Conservation (phyloP, 1,140 invertebrate species). For the Globodera rostochiensis region DNA sequence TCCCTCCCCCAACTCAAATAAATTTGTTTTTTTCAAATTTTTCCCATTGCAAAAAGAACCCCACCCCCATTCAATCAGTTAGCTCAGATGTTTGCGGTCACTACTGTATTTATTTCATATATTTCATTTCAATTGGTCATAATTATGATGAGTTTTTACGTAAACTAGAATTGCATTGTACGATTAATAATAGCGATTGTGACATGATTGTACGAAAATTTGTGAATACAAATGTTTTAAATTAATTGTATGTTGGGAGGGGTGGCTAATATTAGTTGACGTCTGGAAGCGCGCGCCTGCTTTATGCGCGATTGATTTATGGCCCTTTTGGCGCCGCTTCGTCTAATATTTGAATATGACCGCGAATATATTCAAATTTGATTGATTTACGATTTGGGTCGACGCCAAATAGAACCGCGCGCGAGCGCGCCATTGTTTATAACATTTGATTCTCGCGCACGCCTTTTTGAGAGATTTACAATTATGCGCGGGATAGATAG, state of each 20-base stretch:
- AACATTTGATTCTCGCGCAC: too few relatives aligned
- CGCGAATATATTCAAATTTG: too few relatives aligned
- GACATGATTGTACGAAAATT: background rate
- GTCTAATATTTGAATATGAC: too few relatives aligned
- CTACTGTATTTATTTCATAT: conserved; percentile 2
- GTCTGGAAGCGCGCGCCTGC: too few relatives aligned
- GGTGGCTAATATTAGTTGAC: too few relatives aligned
- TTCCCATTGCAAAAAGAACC: background rate
- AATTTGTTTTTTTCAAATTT: background rate
- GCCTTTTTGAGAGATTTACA: too few relatives aligned
- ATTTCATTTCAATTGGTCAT: background rate
- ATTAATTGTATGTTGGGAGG: background rate
- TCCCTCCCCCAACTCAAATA: background rate
- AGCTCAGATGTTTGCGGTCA: background rate
- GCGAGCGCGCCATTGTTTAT: too few relatives aligned
- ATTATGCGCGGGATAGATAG: too few relatives aligned
- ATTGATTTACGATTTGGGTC: too few relatives aligned
- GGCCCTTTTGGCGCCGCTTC: too few relatives aligned
- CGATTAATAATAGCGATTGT: background rate
- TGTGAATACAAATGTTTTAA: conserved; percentile 4
- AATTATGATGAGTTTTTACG: conserved; percentile 5
- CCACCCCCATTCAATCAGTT: background rate
- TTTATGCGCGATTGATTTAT: too few relatives aligned
- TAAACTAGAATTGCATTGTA: background rate
- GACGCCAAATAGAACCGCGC: too few relatives aligned